Evolutionary conservation across 2,888 invertebrate genomes (phyloP).

Genomic region (Drosophila flavopinicola): DNA sequence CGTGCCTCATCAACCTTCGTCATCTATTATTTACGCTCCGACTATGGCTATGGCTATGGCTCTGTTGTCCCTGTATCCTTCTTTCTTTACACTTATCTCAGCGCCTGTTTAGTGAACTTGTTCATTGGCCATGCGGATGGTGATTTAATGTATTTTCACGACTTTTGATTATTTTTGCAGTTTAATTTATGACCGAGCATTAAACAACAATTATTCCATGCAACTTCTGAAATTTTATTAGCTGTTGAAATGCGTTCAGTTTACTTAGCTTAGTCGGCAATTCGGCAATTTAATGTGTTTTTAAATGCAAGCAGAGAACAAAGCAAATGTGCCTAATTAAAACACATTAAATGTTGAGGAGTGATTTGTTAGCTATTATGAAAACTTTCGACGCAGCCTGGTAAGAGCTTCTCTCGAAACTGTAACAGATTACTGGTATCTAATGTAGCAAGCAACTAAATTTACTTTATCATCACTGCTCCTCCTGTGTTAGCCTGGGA

Average conservation of each 20-base stretch:
- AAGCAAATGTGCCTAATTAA: conserved; percentile 12
- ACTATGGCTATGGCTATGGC: neutral
- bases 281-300: conserved; percentile 25
- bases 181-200: conserved; percentile 39
- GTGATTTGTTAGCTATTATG: conserved; percentile 21
- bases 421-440: neutral
- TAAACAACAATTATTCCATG: conserved; percentile 47
- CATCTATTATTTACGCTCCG: conserved; percentile 16
- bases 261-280: conserved; percentile 23
- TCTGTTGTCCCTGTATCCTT: neutral
- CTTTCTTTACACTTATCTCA: neutral
- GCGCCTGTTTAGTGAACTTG: neutral
- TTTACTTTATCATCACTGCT: neutral
- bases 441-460: neutral
- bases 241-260: conserved; percentile 45
- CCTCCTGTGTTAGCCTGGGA: neutral
- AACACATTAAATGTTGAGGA: neutral
- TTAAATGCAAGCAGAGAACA: conserved; percentile 4
- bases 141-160: conserved; percentile 42
- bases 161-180: conserved; percentile 56
- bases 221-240: conserved; percentile 46
- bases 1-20: conserved; percentile 53
- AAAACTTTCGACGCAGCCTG: neutral
- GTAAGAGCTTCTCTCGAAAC: neutral
- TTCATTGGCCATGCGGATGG: conserved; percentile 16